Conservation (phyloP, 2,888 invertebrate genomes). For the Pollenia griseotomentosa region DNA sequence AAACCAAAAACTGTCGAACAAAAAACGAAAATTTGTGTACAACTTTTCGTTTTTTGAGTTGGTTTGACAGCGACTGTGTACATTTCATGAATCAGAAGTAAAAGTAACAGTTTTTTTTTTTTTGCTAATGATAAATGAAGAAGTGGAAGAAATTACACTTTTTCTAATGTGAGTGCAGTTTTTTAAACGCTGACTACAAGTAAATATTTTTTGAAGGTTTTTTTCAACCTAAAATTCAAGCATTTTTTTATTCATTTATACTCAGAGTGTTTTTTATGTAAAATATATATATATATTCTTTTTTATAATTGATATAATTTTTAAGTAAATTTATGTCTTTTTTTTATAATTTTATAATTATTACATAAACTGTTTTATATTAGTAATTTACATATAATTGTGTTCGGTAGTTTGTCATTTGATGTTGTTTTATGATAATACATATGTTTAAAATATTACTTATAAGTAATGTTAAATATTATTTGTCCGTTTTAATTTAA, state of each 20-base stretch:
- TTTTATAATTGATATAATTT: conserved; percentile 2
- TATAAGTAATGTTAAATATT: conserved; percentile 60
- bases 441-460: conserved; percentile 62
- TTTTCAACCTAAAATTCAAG: conserved; percentile 6
- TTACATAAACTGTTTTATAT: conserved; percentile 20
- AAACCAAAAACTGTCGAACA: too few species aligned
- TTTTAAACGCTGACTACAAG: too few species aligned
- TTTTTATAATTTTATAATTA: conserved; percentile 16
- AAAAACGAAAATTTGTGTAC: too few species aligned
- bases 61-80: too few species aligned
- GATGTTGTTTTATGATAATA: conserved; percentile 17
- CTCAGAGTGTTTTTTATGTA: conserved; percentile 20
- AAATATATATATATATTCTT: conserved; percentile 49
- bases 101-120: too few species aligned
- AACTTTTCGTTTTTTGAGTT: too few species aligned
- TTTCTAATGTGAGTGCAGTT: too few species aligned
- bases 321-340: conserved; percentile 17
- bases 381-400: conserved; percentile 15
- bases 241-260: conserved; percentile 40
- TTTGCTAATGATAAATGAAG: too few species aligned
- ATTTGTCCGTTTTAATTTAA: conserved; percentile 67
- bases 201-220: background rate
- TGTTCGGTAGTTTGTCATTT: conserved; percentile 30
- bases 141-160: too few species aligned
- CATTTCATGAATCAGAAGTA: too few species aligned